Conservation (phyloP, 2,113 vertebrate genomes). For the Boulengeromyrus knoepffleri region DNA sequence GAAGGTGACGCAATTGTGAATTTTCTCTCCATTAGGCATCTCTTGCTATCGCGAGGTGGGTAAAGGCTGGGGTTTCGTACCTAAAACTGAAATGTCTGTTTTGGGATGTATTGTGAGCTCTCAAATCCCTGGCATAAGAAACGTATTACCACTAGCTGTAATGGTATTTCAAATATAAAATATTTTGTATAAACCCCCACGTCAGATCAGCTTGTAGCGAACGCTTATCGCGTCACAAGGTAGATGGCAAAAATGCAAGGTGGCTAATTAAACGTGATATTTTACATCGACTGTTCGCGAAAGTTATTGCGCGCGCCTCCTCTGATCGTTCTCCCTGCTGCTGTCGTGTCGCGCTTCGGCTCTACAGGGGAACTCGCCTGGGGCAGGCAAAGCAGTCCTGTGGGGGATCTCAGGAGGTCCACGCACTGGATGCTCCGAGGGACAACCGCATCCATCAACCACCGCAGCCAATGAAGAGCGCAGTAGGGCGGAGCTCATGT, state of each 20-base stretch:
- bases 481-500: conserved; percentile 70
- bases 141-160: neutral
- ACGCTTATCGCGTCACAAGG: neutral
- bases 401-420: conserved; percentile 49
- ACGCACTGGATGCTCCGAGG: conserved; percentile 66
- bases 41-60: neutral
- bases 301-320: neutral
- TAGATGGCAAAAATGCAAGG: neutral
- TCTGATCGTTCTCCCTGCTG: neutral
- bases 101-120: neutral
- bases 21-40: neutral
- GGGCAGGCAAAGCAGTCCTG: conserved; percentile 27
- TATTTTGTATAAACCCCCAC: neutral
- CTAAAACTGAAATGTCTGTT: neutral
- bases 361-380: neutral
- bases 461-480: conserved; percentile 65
- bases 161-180: neutral
- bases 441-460: conserved; percentile 79
- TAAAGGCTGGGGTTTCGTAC: neutral
- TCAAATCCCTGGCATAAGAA: neutral
- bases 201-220: neutral
- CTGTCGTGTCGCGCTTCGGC: neutral
- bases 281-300: neutral
- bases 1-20: neutral
- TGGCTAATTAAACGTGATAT: neutral